Base-by-base conservation (phyloP, 2,797 vertebrate species). In the Euthynnus affinis region DNA sequence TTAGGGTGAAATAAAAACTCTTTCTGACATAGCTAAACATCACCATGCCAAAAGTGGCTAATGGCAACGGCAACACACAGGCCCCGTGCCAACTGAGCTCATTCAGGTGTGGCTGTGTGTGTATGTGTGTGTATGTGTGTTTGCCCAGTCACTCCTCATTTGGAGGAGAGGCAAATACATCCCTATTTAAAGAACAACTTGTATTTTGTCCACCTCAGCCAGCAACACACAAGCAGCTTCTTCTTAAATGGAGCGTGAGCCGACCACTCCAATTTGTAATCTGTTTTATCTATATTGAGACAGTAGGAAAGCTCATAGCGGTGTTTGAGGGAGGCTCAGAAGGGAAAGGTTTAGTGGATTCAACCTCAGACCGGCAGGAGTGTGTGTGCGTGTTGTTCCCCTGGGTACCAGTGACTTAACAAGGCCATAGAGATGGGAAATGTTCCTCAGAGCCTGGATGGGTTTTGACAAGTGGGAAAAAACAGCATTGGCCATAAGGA, bases 91-190 rank as follows among this genome's bases (percentile, higher is more conserved):
- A 90, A 58, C 85, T 90, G 87, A 94, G 91, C 91, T 92, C 92
- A 87, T 95, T 92, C 93, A 91, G 87, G 88, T 93, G 93, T 84
- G 85, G 83, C 69, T 29, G 57, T 51, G 70, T 34, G 34, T 61
- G 67, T 62, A 29, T 44, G 73, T 84, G 82, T 63, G 71, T 74
- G 14, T 57, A 64, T 74, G 63, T 72, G 87, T 92, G 89, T 93
- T 88, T 93, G 87, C 86, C 74, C 88, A 92, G 92, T 94, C 89
- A 87, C 88, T 93, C 90, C 92, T 94, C 89, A 92, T 94, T 95
- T 91, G 82, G 73, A 76, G 65, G 56, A 59, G 87, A 89, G 86
- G 91, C 93, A 93, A 95, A 94, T 83, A 91, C 79, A 20, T 78
- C 67, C 72, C 86, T 90, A 91, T 91, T 92, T 90, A 83, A 88